phyloP scores from a whole-genome alignment of 2,113 vertebrate genomes.

The Ifrita kowaldi region DNA sequence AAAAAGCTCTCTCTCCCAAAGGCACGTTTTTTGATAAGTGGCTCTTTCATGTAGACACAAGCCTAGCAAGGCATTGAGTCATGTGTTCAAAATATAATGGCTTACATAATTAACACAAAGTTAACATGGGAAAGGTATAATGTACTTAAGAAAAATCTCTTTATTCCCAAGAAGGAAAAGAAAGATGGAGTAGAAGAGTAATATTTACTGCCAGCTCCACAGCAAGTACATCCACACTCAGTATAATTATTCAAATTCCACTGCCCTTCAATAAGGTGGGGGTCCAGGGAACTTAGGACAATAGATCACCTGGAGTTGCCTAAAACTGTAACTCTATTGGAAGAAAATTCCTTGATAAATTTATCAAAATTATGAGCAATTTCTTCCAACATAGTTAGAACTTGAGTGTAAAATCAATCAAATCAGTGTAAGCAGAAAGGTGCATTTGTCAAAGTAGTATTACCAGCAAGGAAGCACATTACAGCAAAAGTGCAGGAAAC shows the following conservation, averaged over 20 bases:
- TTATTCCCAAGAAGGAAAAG: not conserved
- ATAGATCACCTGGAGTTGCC: not conserved
- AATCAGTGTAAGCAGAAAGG: constrained; percentile 8
- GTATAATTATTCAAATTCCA: not conserved
- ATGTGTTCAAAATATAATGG: not conserved
- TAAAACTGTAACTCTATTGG: not conserved
- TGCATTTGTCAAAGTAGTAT: constrained; percentile 36
- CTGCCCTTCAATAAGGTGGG: not conserved
- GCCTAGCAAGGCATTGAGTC: not conserved
- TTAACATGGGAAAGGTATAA: not conserved
- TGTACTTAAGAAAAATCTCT: not conserved
- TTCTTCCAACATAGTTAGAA: constrained; percentile 17
- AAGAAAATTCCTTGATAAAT: constrained; percentile 20
- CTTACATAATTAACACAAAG: not conserved
- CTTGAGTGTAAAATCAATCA: constrained; percentile 24
- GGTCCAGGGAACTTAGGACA: not conserved
- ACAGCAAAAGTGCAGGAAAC: constrained; percentile 13
- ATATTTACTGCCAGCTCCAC: not conserved
- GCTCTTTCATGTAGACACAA: not conserved
- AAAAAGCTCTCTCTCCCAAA: constrained; percentile 21
- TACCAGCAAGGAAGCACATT: constrained; percentile 28
- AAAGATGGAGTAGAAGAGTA: not conserved
- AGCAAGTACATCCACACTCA: not conserved
- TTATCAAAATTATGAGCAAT: constrained; percentile 51
- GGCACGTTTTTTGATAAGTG: not conserved